phyloP scores from a whole-genome alignment of 2,113 vertebrate species.

The Kryptolebias marmoratus region DNA sequence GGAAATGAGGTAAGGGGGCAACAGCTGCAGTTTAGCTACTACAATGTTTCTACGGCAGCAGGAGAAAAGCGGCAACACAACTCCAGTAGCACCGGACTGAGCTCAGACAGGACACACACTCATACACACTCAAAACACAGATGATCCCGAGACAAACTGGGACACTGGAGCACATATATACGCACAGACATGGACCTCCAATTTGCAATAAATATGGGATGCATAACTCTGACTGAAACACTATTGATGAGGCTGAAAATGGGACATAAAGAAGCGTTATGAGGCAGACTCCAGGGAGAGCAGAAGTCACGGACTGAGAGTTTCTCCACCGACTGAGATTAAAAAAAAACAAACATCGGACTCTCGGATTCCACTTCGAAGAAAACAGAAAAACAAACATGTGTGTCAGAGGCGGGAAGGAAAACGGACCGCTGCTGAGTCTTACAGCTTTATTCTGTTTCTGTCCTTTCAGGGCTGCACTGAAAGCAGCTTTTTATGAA shows the following conservation, averaged over 20 bases:
- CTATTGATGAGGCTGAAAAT: not conserved
- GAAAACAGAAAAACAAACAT: slow-evolving; percentile 12
- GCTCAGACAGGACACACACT: slow-evolving; percentile 47
- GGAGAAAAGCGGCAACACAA: slow-evolving; percentile 66
- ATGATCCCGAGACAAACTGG: slow-evolving; percentile 40
- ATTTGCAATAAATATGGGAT: slow-evolving; percentile 51
- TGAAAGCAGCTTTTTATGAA: no score
- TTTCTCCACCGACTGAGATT: slow-evolving; percentile 5
- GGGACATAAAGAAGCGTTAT: slow-evolving; percentile 17
- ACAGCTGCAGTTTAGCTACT: slow-evolving; percentile 66
- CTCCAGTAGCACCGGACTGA: slow-evolving; percentile 45
- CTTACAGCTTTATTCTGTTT: slow-evolving; percentile 7
- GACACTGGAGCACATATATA: slow-evolving; percentile 67
- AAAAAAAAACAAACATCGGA: slow-evolving; percentile 4
- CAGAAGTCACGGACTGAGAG: not conserved
- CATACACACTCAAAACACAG: slow-evolving; percentile 42
- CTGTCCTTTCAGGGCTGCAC: not conserved
- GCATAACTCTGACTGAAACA: slow-evolving; percentile 32
- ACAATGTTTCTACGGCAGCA: slow-evolving; percentile 73
- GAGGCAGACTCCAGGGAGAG: slow-evolving; percentile 24
- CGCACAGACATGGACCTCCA: slow-evolving; percentile 68
- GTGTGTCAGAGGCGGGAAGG: slow-evolving; percentile 20
- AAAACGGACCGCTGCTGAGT: slow-evolving; percentile 7
- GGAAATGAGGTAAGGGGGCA: slow-evolving; percentile 73
- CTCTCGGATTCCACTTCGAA: not conserved